Conservation (phyloP, 2,888 invertebrate genomes). For the Cataglyphis rosenhaueri region DNA sequence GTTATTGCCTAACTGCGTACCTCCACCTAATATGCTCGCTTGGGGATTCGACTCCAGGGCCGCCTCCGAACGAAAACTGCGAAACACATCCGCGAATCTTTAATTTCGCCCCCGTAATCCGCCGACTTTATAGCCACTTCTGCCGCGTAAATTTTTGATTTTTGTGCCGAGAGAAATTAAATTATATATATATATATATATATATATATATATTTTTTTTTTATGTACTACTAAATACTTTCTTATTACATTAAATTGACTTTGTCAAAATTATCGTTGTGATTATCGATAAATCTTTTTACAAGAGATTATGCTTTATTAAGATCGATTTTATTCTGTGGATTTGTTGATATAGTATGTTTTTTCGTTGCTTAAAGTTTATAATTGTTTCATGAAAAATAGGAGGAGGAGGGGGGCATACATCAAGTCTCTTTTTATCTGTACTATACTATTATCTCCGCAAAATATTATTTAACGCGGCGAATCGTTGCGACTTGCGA, state of each 20-base stretch:
- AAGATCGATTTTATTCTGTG: background rate
- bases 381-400: background rate
- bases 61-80: conserved; percentile 83
- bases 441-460: background rate
- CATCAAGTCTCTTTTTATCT: background rate
- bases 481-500: conserved; percentile 9
- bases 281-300: background rate
- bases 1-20: conserved; percentile 86
- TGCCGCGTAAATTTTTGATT: background rate
- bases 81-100: conserved; percentile 84
- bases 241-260: background rate
- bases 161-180: background rate
- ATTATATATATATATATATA: no score
- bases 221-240: background rate
- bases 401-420: background rate
- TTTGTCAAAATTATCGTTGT: background rate
- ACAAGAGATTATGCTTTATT: background rate
- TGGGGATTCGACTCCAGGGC: conserved; percentile 83
- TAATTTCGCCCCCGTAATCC: conserved; percentile 75
- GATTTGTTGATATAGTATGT: background rate
- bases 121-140: conserved; percentile 8
- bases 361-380: background rate
- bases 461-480: conserved; percentile 22
- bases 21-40: conserved; percentile 85
- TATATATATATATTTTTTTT: background rate